Conservation (phyloP, 2,797 vertebrate species). For the Sebastes cheni region DNA sequence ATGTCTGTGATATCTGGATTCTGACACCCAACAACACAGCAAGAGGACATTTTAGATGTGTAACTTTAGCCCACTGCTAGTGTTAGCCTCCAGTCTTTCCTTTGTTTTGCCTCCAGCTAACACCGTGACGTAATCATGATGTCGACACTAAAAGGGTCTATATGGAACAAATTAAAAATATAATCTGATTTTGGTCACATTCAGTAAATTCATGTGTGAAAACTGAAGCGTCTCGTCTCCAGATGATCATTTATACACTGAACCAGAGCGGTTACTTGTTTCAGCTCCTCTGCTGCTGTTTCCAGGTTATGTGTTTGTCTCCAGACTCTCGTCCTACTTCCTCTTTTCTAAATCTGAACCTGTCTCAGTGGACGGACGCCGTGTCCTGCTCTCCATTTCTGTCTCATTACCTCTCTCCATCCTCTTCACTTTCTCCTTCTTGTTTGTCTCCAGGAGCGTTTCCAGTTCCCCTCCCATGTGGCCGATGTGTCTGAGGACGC, state of each 20-base stretch:
- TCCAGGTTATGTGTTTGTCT: conserved; percentile 52
- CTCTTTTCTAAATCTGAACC: conserved; percentile 59
- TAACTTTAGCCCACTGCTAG: too few species aligned
- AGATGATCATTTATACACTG: background rate
- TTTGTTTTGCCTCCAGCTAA: too few species aligned
- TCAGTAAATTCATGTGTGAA: background rate
- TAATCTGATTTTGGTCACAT: too few species aligned
- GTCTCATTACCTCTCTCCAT: background rate
- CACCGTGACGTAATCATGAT: too few species aligned
- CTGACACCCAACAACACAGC: too few species aligned
- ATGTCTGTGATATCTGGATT: too few species aligned
- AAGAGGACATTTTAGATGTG: too few species aligned
- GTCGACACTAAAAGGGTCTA: too few species aligned
- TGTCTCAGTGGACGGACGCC: conserved; percentile 6
- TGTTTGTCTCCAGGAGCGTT: conserved; percentile 86
- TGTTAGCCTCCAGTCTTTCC: too few species aligned
- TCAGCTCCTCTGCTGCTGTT: background rate
- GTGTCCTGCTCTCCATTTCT: conserved; percentile 12
- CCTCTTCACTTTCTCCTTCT: background rate
- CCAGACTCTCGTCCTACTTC: conserved; percentile 64
- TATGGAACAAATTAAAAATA: too few species aligned
- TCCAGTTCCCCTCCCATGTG: conserved; percentile 94
- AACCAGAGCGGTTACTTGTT: background rate
- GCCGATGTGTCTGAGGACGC: conserved; percentile 93
- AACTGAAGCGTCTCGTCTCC: background rate